Base-by-base conservation (phyloP, 2,888 invertebrate species). In the Pinctada fucata region DNA sequence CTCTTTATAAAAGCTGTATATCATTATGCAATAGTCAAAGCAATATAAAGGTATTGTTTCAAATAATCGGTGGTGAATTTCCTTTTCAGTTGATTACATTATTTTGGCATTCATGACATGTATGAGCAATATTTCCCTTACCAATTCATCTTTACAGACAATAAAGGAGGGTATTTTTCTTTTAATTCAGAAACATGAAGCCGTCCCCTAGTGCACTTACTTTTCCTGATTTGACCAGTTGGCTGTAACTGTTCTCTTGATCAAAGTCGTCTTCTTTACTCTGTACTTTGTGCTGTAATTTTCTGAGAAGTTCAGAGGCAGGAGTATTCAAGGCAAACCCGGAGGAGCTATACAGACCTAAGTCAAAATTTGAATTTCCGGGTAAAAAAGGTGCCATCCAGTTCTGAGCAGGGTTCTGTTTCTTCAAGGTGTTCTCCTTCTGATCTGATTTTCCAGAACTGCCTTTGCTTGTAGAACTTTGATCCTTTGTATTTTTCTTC, bases 251-350 rank as follows among this genome's bases (percentile, higher is more conserved):
- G 58, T 66, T 77, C 51, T 83, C 85, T 66, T 77, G 73, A 16
- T 80, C 80, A 64, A 80, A 82, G 45, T 70, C 75, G 10, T 86
- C 85, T 0, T 86, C 85, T 84, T 90, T 90, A 82, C 86, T 88
- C 81, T 92, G 91, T 10, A 91, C 92, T 84, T 91, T 91, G 77
- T 90, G 90, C 81, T 92, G 92, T 47, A 92, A 87, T 80, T 91
- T 90, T 75, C 91, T 87, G 58, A 92, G 87, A 67, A 92, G 85
- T 80, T 92, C 92, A 52, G 92, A 92, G 45, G 92, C 92, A n/a
- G 92, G 91, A 2, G 90, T 90, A 83, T 86, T 91, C 67, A 91
- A 80, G 4, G 89, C 87, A 76, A 91, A 90, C 67, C 88, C 87
- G 6, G 88, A 79, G 2, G 86, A 84, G 76, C 83, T 83, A 72